These are phyloP conservation scores for Nymphalis c-album DNA, from an alignment of 2,888 invertebrate genomes.

Conservation along the genomic window DNA sequence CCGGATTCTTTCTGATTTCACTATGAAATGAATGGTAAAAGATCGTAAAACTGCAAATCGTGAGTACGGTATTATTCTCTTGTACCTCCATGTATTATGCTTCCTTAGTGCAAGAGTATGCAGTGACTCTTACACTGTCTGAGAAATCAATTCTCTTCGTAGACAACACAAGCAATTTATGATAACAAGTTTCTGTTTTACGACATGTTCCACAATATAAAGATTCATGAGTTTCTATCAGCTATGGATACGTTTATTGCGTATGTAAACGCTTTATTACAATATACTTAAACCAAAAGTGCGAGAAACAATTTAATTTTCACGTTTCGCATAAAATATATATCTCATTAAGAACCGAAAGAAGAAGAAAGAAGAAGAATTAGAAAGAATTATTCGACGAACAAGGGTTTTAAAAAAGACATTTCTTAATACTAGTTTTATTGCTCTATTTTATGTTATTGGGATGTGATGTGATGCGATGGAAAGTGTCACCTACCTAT, in stretches of 20 bases:
- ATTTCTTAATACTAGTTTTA: too few relatives aligned
- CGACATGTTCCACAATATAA: slow-evolving; percentile 37
- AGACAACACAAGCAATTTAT: slow-evolving; percentile 29
- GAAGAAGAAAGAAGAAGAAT: too few relatives aligned
- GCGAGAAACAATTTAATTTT: too few relatives aligned
- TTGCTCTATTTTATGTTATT: too few relatives aligned
- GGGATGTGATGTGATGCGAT: too few relatives aligned
- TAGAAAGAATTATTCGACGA: too few relatives aligned
- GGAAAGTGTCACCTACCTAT: too few relatives aligned
- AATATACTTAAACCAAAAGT: neutral
- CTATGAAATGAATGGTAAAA: neutral
- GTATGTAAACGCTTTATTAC: slow-evolving; percentile 5
- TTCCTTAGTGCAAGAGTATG: slow-evolving; percentile 6
- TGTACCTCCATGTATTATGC: neutral
- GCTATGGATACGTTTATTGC: neutral
- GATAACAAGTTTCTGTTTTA: slow-evolving; percentile 61
- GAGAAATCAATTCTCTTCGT: slow-evolving; percentile 22
- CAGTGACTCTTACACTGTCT: slow-evolving; percentile 6
- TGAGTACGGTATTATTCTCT: neutral
- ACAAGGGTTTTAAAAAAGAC: too few relatives aligned
- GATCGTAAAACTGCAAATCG: slow-evolving; percentile 6
- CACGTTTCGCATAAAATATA: too few relatives aligned
- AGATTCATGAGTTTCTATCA: slow-evolving; percentile 13
- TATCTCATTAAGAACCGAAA: too few relatives aligned
- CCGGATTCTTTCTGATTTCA: neutral